These are phyloP conservation scores for Mormyrops boulengeri DNA, from an alignment of 2,797 vertebrate species.

Conservation along the genomic window DNA sequence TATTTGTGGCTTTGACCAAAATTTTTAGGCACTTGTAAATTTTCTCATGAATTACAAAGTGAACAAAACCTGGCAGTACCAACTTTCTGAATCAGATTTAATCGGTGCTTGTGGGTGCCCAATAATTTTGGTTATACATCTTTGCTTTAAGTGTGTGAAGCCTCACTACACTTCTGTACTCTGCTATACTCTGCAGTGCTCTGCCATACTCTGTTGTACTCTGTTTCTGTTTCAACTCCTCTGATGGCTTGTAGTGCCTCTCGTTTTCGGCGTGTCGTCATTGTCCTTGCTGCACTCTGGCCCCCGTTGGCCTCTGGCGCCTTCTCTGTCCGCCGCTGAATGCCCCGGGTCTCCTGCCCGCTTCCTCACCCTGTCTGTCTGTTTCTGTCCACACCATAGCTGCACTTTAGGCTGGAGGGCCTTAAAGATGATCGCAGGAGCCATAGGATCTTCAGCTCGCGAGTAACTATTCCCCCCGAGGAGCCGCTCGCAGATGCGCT, in stretches of 20 bases:
- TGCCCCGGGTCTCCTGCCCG: constrained; percentile 17
- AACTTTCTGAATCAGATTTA: background rate
- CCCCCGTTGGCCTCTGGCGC: background rate
- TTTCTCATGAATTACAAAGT: background rate
- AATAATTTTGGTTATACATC: background rate
- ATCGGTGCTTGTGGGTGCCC: background rate
- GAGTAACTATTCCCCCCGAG: constrained; percentile 96
- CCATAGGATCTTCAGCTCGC: constrained; percentile 96
- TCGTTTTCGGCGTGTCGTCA: background rate
- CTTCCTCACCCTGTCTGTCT: constrained; percentile 68
- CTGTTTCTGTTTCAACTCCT: background rate
- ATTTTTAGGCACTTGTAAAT: background rate
- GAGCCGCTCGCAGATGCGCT: constrained; percentile 70
- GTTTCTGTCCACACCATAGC: constrained; percentile 84
- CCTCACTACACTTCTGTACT: background rate
- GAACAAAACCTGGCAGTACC: background rate
- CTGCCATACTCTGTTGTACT: background rate
- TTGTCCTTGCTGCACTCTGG: background rate
- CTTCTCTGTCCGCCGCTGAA: constrained; percentile 10
- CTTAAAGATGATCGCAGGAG: constrained; percentile 99
- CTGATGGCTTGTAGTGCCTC: background rate
- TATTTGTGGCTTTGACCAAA: background rate
- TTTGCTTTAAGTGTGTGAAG: background rate
- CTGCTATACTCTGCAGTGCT: background rate
- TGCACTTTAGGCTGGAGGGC: constrained; percentile 99